Base-by-base conservation (phyloP, 1,140 invertebrate genomes). In the Adelges cooleyi region DNA sequence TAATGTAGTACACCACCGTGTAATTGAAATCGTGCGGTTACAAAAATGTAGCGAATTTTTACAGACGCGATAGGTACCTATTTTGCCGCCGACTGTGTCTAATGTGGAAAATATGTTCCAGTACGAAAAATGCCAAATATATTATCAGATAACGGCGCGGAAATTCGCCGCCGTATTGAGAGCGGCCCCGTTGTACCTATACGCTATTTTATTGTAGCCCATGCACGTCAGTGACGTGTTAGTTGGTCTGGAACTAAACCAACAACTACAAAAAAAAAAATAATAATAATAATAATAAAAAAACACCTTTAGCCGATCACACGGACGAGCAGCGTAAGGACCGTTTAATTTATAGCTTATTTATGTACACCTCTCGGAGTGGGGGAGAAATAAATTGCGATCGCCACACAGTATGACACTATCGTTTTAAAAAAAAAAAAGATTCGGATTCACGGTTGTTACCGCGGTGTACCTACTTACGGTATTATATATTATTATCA, bases 281-380 rank as follows among this genome's bases (percentile, higher is more conserved):
- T 20, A 48, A 48, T 10, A 48, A 48, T 4, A 48, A 50, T 8
- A 27, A 23, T 27, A 27, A 11, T 5, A 62, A 29, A 48, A 62
- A 62, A 44, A n/a, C 53, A 62, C 56, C 56, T 62, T 62, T 62
- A 48, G 42, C n/a, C 56, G n/a, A 62, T 62, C 56, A n/a, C 54
- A 54, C 15, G 40, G 4, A 25, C 33, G 23, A 8, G 27, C 18
- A 59, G 40, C 17, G 33, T 62, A 46, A 62, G 40, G 56, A 48
- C 56, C 18, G 42, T 62, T 62, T 62, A 62, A 62, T 62, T 62
- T 62, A 62, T 62, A 33, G 56, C 56, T 62, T 48, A 62, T 62
- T 62, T 62, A 62, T 62, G 56, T 62, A 62, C 56, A 62, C 56
- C 56, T 62, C 56, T 62, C 13, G 56, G 50, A 13, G 8, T 3